Conservation (phyloP, 2,888 invertebrate genomes). For the Diarsia dahlii region DNA sequence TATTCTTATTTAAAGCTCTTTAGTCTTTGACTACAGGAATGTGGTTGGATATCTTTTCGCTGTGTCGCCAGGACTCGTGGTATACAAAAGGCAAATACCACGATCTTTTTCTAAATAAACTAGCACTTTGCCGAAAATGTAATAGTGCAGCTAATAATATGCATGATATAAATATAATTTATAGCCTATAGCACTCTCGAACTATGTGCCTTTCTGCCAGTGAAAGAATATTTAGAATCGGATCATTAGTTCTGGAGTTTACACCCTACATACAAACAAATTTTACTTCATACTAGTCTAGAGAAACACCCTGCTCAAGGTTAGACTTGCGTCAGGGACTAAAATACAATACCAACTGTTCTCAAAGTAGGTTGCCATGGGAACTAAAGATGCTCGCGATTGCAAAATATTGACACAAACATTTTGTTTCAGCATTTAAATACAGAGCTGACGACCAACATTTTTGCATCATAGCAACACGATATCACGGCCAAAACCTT, state of each 20-base stretch:
- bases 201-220: too few relatives aligned
- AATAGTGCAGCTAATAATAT: too few relatives aligned
- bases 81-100: not conserved
- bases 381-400: not conserved
- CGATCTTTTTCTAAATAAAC: not conserved
- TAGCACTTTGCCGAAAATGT: too few relatives aligned
- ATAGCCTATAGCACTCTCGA: too few relatives aligned
- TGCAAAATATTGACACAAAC: constrained; percentile 10
- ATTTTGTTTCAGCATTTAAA: constrained; percentile 53
- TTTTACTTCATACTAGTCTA: too few relatives aligned
- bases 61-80: not conserved
- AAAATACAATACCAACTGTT: too few relatives aligned
- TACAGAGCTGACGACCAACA: constrained; percentile 9
- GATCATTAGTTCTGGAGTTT: too few relatives aligned
- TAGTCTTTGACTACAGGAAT: not conserved
- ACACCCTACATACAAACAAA: too few relatives aligned
- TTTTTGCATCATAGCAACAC: not conserved
- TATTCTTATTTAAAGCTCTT: constrained; percentile 8
- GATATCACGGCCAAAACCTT: not conserved
- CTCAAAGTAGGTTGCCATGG: not conserved
- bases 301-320: not conserved
- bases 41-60: not conserved
- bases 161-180: too few relatives aligned
- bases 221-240: too few relatives aligned
- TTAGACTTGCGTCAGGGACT: not conserved